Evolutionary conservation across 2,888 invertebrate genomes (phyloP).

Genomic region (Mystacides longicornis): DNA sequence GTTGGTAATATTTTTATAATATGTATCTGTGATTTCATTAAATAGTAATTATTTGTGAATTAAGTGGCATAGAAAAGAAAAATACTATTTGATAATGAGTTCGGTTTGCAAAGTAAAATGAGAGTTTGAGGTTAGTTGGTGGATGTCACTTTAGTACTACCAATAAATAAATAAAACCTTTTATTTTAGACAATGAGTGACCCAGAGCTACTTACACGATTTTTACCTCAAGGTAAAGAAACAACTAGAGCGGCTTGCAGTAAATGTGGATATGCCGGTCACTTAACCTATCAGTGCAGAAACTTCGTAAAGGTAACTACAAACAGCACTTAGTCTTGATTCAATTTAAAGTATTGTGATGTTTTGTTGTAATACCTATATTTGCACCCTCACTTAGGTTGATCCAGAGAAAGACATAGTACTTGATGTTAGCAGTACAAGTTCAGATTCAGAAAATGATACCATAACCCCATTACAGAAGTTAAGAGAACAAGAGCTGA

Average conservation of each 20-base stretch:
- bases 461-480: slow-evolving; percentile 78
- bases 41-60: too few species aligned
- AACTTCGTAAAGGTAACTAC: slow-evolving; percentile 78
- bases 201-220: slow-evolving; percentile 11
- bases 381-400: slow-evolving; percentile 41
- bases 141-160: too few species aligned
- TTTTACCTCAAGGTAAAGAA: slow-evolving; percentile 52
- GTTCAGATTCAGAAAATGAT: slow-evolving; percentile 76
- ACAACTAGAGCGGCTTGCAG: slow-evolving; percentile 80
- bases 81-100: too few species aligned
- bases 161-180: too few species aligned
- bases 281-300: slow-evolving; percentile 91
- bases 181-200: slow-evolving; percentile 8
- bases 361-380: not conserved
- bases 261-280: slow-evolving; percentile 94
- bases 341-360: not conserved
- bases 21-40: too few species aligned
- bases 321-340: not conserved
- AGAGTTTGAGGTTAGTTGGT: too few species aligned
- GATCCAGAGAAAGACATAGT: slow-evolving; percentile 91
- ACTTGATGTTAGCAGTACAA: slow-evolving; percentile 89
- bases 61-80: too few species aligned
- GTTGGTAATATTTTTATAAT: too few species aligned
- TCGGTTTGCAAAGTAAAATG: too few species aligned
- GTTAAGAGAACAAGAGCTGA: slow-evolving; percentile 69